Percentiles rank a stretch among this genome's conserved stretches.
These are phyloP conservation scores for Anomalospiza imberbis DNA, from an alignment of 2,797 vertebrate species.

Conservation along the genomic window DNA sequence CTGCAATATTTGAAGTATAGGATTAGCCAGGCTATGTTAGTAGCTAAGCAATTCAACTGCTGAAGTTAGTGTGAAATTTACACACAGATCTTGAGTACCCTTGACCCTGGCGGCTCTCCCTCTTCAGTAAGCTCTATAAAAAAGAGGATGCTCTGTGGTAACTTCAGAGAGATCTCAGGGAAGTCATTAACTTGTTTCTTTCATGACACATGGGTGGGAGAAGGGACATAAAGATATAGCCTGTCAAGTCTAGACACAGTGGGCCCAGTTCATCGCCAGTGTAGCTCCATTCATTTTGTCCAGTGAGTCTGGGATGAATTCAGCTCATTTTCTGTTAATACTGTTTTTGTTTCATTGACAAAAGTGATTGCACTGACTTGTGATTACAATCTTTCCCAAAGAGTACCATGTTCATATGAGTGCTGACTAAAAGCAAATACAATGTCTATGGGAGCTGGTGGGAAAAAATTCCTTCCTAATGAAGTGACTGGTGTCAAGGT, in stretches of 20 bases:
- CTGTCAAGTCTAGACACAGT: conserved; percentile 27
- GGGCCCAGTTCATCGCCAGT: conserved; percentile 27
- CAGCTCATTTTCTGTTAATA: conserved; percentile 34
- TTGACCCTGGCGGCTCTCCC: not conserved
- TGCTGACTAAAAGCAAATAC: conserved; percentile 56
- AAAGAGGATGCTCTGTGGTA: not conserved
- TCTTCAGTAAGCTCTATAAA: not conserved
- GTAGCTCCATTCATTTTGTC: conserved; percentile 38
- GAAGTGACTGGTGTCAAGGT: not conserved
- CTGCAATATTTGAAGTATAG: not conserved
- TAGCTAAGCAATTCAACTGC: not conserved
- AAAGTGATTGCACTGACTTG: conserved; percentile 52
- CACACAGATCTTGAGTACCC: not conserved
- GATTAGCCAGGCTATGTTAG: not conserved
- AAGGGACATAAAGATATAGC: not conserved
- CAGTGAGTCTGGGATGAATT: conserved; percentile 47
- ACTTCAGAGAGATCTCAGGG: not conserved
- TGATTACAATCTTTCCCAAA: conserved; percentile 60
- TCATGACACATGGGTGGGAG: not conserved
- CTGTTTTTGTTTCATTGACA: conserved; percentile 51
- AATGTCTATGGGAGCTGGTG: not conserved
- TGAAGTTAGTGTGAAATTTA: not conserved
- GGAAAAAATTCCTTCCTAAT: conserved; percentile 18
- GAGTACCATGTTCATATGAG: conserved; percentile 17
- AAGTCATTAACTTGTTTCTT: conserved; percentile 16